Evolutionary conservation across 2,888 invertebrate species (phyloP), one percentile per base, ranked within the genome.

Genomic region (Drosophila barbarae): DNA sequence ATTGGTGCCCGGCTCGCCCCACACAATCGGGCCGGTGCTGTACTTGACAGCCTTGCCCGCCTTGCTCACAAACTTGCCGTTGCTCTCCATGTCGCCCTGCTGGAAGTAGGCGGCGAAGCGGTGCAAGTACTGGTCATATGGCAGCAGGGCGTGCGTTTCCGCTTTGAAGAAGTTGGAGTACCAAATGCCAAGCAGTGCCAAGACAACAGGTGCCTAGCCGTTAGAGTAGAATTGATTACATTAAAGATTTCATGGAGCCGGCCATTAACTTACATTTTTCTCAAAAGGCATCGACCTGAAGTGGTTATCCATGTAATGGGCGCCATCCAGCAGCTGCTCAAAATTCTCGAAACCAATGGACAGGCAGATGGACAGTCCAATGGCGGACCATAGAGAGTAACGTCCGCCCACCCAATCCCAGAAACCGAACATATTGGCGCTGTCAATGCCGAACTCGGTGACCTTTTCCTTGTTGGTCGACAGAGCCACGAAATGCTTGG

Each of bases 331-430:
- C 30, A 99, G 91, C 82, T 95, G 93, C 89, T 96, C 94, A 91
- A 98, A 99, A 90, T 98, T 98, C 55, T 98, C 96, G 90, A 93
- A 98, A 68, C 98, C 99, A 89, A 99, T 93, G 81, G 95, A 93
- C 38, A 99, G 91, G 5, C 95, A 95, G 88, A 99, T 98, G 5
- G 98, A 98, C 21, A 99, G 91, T 36, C 99, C 99, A 90, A 99
- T 99, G 5, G 99, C 99, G 0, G 99, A 99, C 99, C 99, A 99
- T 10, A 99, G 91, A 0, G 99, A 99, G 83, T 94, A 94, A 86
- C 99, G 94, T 77, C 99, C 99, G 35, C 99, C 99, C 44, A 99
- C 99, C 98, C 99, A 99, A 90, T 99, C 99, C 99, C 99, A 99
- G 90, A 99, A 99, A 23, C 95, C 98, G 91, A 99, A 99, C 98